phyloP scores from a whole-genome alignment of 2,888 invertebrate genomes.

The Pollenia labialis region DNA sequence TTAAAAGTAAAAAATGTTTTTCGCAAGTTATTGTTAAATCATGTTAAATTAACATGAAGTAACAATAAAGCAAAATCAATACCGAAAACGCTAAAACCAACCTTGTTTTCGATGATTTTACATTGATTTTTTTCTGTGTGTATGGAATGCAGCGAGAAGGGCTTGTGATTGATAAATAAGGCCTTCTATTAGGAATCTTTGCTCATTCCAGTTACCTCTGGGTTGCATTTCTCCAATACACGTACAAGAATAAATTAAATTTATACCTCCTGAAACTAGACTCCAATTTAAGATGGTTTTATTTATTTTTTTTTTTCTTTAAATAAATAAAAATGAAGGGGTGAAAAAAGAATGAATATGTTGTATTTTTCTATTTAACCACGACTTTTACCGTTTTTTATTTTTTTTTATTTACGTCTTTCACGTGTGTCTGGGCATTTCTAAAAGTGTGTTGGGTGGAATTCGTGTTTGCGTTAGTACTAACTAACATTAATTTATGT shows the following conservation, averaged over 20 bases:
- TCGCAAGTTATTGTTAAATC: no score
- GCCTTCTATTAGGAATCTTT: no score
- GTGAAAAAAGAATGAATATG: conserved; percentile 3
- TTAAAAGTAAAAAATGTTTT: no score
- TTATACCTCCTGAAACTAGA: not conserved
- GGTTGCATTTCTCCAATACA: no score
- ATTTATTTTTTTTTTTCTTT: conserved; percentile 2
- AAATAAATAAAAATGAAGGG: not conserved
- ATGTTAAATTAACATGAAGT: no score
- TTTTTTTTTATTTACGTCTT: not conserved
- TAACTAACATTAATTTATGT: conserved; percentile 35
- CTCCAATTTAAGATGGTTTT: conserved; percentile 25
- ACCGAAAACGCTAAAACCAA: no score
- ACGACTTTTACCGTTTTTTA: conserved; percentile 18
- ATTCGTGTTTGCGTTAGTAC: not conserved
- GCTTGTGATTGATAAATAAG: no score
- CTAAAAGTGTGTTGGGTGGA: not conserved
- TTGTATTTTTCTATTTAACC: conserved; percentile 9
- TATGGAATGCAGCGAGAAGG: no score
- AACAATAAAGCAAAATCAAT: no score
- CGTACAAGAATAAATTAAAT: not conserved
- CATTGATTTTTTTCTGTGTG: no score
- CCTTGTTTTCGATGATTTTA: no score
- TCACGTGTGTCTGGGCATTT: not conserved
- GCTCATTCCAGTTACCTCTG: no score